phyloP scores from a whole-genome alignment of 2,797 vertebrate species.

The Oophaga sylvatica region DNA sequence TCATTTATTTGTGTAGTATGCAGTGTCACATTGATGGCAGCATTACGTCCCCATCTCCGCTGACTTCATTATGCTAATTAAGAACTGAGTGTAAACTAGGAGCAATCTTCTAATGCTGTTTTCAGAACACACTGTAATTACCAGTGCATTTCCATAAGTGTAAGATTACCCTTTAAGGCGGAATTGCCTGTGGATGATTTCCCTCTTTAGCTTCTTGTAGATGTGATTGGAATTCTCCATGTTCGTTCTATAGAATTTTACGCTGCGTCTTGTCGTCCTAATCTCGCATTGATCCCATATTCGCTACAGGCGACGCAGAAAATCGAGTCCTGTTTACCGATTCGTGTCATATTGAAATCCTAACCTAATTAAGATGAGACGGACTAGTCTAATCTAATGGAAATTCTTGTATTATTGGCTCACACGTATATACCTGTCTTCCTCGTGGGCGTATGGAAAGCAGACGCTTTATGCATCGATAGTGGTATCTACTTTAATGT shows the following conservation, averaged over 20 bases:
- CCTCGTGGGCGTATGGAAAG: not conserved
- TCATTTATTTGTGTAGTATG: not conserved
- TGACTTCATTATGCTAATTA: conserved; percentile 46
- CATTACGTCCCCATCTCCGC: not conserved
- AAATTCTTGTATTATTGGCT: conserved; percentile 34
- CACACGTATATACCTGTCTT: conserved; percentile 1
- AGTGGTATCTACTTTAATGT: conserved; percentile 5
- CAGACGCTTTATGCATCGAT: conserved; percentile 20
- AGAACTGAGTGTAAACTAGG: conserved; percentile 52
- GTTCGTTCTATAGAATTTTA: conserved; percentile 14
- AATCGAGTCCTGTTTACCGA: conserved; percentile 18
- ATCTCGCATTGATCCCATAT: not conserved
- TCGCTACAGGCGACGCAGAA: not conserved
- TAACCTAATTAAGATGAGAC: conserved; percentile 25
- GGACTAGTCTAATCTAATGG: conserved; percentile 28
- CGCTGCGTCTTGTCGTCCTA: not conserved
- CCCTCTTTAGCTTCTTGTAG: conserved; percentile 3
- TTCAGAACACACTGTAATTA: conserved; percentile 59
- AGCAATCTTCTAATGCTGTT: conserved; percentile 53
- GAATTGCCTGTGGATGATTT: conserved; percentile 34
- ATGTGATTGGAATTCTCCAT: conserved; percentile 30
- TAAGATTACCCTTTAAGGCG: conserved; percentile 49
- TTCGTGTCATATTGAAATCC: conserved; percentile 23
- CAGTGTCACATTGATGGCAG: conserved; percentile 42
- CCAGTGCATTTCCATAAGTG: conserved; percentile 51